Conservation (phyloP, 1,140 invertebrate genomes). For the Drosophila cardini region DNA sequence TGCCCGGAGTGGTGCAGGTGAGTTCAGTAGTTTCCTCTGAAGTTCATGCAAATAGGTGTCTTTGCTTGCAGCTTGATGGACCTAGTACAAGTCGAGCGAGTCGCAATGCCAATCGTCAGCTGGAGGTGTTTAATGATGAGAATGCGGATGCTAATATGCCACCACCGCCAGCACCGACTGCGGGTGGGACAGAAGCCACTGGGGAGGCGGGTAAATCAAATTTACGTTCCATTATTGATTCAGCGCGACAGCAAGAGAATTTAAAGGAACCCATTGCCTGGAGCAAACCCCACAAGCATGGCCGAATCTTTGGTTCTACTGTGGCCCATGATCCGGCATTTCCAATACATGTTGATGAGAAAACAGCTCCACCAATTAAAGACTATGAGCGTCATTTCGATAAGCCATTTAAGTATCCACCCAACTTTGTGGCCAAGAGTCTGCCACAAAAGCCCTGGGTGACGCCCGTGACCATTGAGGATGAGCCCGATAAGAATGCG, state of each 20-base stretch:
- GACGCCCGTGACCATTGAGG: constrained; percentile 72
- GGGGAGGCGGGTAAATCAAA: constrained; percentile 40
- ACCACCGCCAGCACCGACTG: constrained; percentile 1
- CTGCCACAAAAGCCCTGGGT: constrained; percentile 58
- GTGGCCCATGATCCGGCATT: constrained; percentile 58
- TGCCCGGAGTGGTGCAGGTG: constrained; percentile 73
- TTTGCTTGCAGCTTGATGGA: constrained; percentile 35
- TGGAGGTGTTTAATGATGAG: constrained; percentile 78
- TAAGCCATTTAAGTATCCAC: constrained; percentile 57
- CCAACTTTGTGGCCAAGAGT: constrained; percentile 66
- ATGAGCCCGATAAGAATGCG: constrained; percentile 50
- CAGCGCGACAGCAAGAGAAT: constrained; percentile 86
- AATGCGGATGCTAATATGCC: constrained; percentile 58
- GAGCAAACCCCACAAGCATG: constrained; percentile 84
- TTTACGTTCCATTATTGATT: constrained; percentile 86
- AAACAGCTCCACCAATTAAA: constrained; percentile 39
- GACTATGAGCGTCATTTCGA: constrained; percentile 61
- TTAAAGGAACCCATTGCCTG: constrained; percentile 88
- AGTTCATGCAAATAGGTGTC: background rate
- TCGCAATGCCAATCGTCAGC: constrained; percentile 50
- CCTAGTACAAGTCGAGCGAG: constrained; percentile 46
- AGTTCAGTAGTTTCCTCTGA: background rate
- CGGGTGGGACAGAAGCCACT: background rate
- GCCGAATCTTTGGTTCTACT: constrained; percentile 54
- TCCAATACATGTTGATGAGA: constrained; percentile 76